Evolutionary conservation across 1,140 invertebrate genomes (phyloP).

Genomic region (Papilio polyxenes): DNA sequence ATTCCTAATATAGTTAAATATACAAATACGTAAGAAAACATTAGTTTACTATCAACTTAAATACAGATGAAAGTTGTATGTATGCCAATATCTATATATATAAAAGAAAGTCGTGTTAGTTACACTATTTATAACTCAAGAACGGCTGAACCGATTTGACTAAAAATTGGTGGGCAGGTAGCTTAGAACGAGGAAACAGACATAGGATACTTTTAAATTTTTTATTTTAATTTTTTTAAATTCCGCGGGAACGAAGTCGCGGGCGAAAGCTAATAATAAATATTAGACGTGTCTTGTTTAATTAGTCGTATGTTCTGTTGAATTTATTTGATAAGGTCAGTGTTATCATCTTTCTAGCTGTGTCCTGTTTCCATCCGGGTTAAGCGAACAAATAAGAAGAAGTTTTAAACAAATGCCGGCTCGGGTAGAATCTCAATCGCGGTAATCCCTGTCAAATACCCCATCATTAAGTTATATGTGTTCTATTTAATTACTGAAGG

Average conservation of each 20-base stretch:
- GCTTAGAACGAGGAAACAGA: too few relatives aligned
- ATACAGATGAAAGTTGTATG: not conserved
- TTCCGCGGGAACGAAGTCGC: too few relatives aligned
- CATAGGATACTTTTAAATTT: too few relatives aligned
- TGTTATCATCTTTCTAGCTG: constrained; percentile 3
- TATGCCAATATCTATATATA: constrained; percentile 11
- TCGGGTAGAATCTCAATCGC: not conserved
- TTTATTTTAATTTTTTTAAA: too few relatives aligned
- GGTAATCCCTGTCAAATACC: not conserved
- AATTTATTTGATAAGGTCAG: constrained; percentile 13
- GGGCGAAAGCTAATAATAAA: too few relatives aligned
- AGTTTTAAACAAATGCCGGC: not conserved
- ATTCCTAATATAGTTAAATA: not conserved
- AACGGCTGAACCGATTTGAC: too few relatives aligned
- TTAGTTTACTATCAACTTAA: constrained; percentile 1
- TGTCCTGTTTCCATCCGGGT: constrained; percentile 23
- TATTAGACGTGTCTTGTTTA: constrained; percentile 8
- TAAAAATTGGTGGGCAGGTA: too few relatives aligned
- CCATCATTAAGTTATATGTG: not conserved
- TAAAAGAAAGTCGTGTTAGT: too few relatives aligned
- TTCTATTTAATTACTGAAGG: too few relatives aligned
- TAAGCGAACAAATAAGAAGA: constrained; percentile 10
- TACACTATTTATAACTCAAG: too few relatives aligned
- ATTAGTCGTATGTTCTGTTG: constrained; percentile 19
- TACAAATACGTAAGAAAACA: not conserved